These are phyloP conservation scores for Parnassius orleans DNA, from an alignment of 2,888 invertebrate species.

Conservation along the genomic window DNA sequence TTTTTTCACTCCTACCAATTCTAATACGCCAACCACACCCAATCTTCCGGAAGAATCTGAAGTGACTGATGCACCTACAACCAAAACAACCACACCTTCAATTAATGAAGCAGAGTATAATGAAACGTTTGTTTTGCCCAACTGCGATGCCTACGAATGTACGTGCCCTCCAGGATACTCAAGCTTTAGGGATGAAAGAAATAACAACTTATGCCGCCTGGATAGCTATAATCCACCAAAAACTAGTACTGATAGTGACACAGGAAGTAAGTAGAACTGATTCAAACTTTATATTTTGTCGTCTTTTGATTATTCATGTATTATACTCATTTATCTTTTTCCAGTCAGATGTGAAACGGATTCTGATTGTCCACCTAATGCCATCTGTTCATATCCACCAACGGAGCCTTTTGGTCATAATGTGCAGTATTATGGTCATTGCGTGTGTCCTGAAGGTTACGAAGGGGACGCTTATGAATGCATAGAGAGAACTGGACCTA, in stretches of 20 bases:
- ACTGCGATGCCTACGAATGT: conserved; percentile 54
- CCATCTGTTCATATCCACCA: conserved; percentile 85
- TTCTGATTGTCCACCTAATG: conserved; percentile 90
- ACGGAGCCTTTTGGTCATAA: conserved; percentile 55
- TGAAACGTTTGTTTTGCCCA: conserved; percentile 56
- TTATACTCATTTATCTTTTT: conserved; percentile 40
- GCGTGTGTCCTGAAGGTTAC: conserved; percentile 91
- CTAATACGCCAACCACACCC: conserved; percentile 23
- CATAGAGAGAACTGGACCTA: conserved; percentile 64
- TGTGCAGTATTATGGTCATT: conserved; percentile 61
- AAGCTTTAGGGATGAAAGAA: conserved; percentile 51
- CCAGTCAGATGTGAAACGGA: conserved; percentile 87
- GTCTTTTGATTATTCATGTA: conserved; percentile 5
- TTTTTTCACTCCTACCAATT: conserved; percentile 15
- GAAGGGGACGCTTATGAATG: conserved; percentile 92
- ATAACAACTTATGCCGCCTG: conserved; percentile 59
- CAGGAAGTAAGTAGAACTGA: conserved; percentile 49
- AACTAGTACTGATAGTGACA: conserved; percentile 33
- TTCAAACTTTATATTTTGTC: not conserved
- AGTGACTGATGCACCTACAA: conserved; percentile 28
- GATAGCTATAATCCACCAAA: conserved; percentile 36
- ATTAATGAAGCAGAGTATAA: conserved; percentile 59
- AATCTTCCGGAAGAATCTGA: conserved; percentile 35
- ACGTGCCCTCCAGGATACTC: conserved; percentile 61
- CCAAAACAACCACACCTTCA: conserved; percentile 32